Evolutionary conservation across 1,140 invertebrate species (phyloP).

Genomic region (Drosophila santomea): DNA sequence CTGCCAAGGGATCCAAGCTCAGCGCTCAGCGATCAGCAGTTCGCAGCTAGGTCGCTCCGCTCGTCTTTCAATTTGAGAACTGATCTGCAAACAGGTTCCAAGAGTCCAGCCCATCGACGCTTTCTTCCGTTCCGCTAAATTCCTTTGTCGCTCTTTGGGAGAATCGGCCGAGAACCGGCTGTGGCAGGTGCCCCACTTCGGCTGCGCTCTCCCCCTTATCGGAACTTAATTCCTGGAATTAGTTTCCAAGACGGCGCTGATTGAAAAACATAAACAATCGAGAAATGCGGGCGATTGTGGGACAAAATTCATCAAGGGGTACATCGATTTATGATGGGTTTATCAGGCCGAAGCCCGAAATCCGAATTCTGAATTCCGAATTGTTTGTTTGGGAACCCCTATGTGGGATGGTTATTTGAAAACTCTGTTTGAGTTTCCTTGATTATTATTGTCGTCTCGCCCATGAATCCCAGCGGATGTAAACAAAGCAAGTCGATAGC

Average conservation of each 20-base stretch:
- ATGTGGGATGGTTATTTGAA: not conserved
- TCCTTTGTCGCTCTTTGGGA: constrained; percentile 31
- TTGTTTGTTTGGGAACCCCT: constrained; percentile 28
- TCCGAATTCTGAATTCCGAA: not conserved
- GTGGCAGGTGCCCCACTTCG: constrained; percentile 43
- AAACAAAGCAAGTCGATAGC: constrained; percentile 29
- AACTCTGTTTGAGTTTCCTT: constrained; percentile 14
- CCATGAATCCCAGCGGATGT: constrained; percentile 31
- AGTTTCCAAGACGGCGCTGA: constrained; percentile 19
- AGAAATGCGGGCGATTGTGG: constrained; percentile 28
- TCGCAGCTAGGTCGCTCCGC: constrained; percentile 30
- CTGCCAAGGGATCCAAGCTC: constrained; percentile 39
- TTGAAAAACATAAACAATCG: constrained; percentile 34
- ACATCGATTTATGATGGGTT: constrained; percentile 19
- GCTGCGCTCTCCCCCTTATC: constrained; percentile 24
- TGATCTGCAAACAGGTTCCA: constrained; percentile 35
- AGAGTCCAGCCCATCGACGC: constrained; percentile 25
- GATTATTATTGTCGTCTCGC: constrained; percentile 27
- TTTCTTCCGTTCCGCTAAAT: constrained; percentile 52
- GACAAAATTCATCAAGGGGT: constrained; percentile 3
- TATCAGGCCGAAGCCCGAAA: constrained; percentile 13
- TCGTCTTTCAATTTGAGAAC: constrained; percentile 31
- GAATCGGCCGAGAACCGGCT: constrained; percentile 41
- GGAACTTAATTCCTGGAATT: constrained; percentile 47
- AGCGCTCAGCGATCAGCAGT: constrained; percentile 20